Base-by-base conservation (phyloP, 2,888 invertebrate species). In the Pelosia muscerda region DNA sequence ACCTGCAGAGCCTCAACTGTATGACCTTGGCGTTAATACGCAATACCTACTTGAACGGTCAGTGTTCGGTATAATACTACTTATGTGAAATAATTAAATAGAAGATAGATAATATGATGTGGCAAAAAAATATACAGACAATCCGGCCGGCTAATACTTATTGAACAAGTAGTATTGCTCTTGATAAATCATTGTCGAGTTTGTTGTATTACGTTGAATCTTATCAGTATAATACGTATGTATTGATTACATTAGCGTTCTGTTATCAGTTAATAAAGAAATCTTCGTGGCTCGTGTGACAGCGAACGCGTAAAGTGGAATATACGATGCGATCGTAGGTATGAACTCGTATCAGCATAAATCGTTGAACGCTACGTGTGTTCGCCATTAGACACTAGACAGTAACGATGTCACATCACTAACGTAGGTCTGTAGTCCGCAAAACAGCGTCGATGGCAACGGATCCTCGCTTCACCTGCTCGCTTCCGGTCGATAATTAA, bases 381-480 rank as follows among this genome's bases (percentile, higher is more conserved):
- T 68, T 71, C 55, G 68, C 76, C 76, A 77, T 79, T 77, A 77
- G 71, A 72, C 76, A 77, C 79, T 77, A 77, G 71, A 72, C 76
- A 76, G 75, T 74, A 79, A 82, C 79, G 81, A 82, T 84, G 86
- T 85, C 86, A 81, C 81, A 68, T 75, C 79, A 73, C 72, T 76
- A 49, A 76, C 73, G 58, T 77, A 81, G 79, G 77, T 73, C 69
- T 73, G 73, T 72, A 71, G 79, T 75, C 74, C 71, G 69, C 79
- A 81, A 81, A 76, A 55, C 15, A 81, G 81, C 83, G 81, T 78
- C 84, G 82, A 79, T 81, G n/a, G 82, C 78, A 86, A 87, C 92
- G 93, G 93, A 93, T 91, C 87, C 90, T 88, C 92, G 93, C 90
- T 92, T 88, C 92, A 91, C 89, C 90, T 92, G 90, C 84, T 88